Evolutionary conservation across 2,113 vertebrate genomes (phyloP).

Genomic region (Vireo altiloquus): DNA sequence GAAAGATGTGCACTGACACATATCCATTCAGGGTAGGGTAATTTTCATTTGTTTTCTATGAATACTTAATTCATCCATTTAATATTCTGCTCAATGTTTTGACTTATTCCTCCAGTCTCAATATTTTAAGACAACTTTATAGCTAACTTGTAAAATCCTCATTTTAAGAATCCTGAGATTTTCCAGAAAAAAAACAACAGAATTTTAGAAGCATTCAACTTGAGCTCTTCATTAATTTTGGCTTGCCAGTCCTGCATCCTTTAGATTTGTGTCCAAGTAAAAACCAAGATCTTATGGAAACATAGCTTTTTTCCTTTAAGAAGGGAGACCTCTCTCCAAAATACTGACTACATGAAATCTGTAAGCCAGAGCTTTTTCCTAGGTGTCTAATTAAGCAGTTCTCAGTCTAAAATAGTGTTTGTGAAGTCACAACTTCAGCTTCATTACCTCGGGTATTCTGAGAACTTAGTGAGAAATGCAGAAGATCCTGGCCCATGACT

Average conservation of each 20-base stretch:
- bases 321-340: not conserved
- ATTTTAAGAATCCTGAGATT: not conserved
- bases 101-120: not conserved
- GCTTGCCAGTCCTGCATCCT: not conserved
- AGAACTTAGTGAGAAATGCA: slow-evolving; percentile 44
- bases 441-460: slow-evolving; percentile 71
- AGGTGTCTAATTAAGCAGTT: not conserved
- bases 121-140: not conserved
- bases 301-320: not conserved
- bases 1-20: not conserved
- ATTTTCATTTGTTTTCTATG: not conserved
- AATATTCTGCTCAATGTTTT: not conserved
- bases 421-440: slow-evolving; percentile 5
- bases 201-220: not conserved
- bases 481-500: not conserved
- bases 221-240: not conserved
- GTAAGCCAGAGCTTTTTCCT: not conserved
- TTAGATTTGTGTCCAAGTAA: not conserved
- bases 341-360: not conserved
- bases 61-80: not conserved
- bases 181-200: not conserved
- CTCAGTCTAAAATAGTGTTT: not conserved
- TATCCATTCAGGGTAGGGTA: not conserved
- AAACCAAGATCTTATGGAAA: not conserved
- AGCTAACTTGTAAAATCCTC: not conserved